phyloP scores from a whole-genome alignment of 2,888 invertebrate species.

The Hydroisotoma schaefferi region DNA sequence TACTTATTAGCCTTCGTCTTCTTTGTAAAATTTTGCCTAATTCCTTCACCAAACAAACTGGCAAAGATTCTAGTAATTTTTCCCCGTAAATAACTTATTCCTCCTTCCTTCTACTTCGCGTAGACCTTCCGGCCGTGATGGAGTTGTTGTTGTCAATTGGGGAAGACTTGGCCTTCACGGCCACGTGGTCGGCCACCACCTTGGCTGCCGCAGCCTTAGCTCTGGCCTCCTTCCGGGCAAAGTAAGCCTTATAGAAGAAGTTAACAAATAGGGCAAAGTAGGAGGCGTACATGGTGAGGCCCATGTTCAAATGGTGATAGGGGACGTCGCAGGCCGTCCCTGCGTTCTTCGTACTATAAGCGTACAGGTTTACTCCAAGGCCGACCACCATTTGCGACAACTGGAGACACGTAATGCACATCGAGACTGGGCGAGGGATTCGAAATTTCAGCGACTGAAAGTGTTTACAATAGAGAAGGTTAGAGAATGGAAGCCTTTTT shows the following conservation, averaged over 20 bases:
- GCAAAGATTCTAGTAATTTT: too few species aligned
- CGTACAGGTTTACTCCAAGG: constrained; percentile 83
- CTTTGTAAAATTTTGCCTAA: too few species aligned
- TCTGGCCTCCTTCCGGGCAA: constrained; percentile 2
- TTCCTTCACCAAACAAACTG: too few species aligned
- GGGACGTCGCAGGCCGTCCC: constrained; percentile 79
- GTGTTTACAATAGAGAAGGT: constrained; percentile 61
- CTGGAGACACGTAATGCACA: constrained; percentile 72
- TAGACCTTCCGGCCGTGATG: not conserved
- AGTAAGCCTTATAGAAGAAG: constrained; percentile 88
- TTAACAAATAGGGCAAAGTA: constrained; percentile 89
- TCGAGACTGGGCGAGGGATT: constrained; percentile 75
- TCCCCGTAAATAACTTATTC: too few species aligned
- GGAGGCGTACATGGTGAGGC: constrained; percentile 89
- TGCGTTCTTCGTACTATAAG: constrained; percentile 61
- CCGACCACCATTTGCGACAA: constrained; percentile 66
- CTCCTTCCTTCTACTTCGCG: not conserved
- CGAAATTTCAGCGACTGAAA: constrained; percentile 1
- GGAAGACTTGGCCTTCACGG: not conserved
- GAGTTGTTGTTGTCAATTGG: not conserved
- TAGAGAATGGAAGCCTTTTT: not conserved
- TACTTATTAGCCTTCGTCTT: too few species aligned
- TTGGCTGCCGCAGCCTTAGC: not conserved
- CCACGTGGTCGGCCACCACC: not conserved
- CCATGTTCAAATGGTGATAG: constrained; percentile 76